These are phyloP conservation scores for Drosophila triauraria DNA, from an alignment of 1,140 invertebrate species.

Conservation along the genomic window DNA sequence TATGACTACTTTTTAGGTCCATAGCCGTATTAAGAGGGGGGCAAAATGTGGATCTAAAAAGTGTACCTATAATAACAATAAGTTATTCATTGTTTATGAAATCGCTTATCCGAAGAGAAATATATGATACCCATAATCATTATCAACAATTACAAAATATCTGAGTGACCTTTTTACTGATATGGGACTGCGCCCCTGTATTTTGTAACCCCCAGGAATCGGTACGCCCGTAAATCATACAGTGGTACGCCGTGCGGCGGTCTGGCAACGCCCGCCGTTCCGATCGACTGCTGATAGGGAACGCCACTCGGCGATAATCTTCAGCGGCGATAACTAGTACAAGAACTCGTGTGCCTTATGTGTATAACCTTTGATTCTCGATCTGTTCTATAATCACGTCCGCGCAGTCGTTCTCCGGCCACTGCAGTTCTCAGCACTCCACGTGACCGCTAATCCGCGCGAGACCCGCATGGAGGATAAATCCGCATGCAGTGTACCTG, in stretches of 20 bases:
- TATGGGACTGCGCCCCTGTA: not conserved
- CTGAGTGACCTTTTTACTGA: not conserved
- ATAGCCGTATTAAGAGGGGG: not conserved
- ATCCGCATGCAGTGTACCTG: conserved; percentile 2
- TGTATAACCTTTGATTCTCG: conserved; percentile 31
- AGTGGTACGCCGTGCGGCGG: not conserved
- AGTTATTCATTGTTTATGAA: not conserved
- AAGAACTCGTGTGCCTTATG: conserved; percentile 52
- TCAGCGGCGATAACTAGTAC: conserved; percentile 38
- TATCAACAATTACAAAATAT: conserved; percentile 2
- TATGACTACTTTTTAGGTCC: not conserved
- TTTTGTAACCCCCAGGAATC: not conserved
- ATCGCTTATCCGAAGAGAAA: not conserved
- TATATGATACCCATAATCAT: not conserved
- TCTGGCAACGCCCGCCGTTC: conserved; percentile 13
- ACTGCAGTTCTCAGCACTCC: conserved; percentile 9
- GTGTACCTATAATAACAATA: no score
- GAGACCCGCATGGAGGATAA: not conserved
- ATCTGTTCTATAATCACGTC: conserved; percentile 46
- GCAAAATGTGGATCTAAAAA: not conserved
- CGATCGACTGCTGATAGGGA: conserved; percentile 38
- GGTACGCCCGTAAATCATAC: conserved; percentile 5
- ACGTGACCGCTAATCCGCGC: conserved; percentile 21
- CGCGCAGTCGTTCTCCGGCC: conserved; percentile 21
- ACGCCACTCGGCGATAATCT: conserved; percentile 32